Evolutionary conservation across 1,140 invertebrate genomes (phyloP), one percentile per base, ranked within the genome.

Genomic region (Mizuhopecten yessoensis): DNA sequence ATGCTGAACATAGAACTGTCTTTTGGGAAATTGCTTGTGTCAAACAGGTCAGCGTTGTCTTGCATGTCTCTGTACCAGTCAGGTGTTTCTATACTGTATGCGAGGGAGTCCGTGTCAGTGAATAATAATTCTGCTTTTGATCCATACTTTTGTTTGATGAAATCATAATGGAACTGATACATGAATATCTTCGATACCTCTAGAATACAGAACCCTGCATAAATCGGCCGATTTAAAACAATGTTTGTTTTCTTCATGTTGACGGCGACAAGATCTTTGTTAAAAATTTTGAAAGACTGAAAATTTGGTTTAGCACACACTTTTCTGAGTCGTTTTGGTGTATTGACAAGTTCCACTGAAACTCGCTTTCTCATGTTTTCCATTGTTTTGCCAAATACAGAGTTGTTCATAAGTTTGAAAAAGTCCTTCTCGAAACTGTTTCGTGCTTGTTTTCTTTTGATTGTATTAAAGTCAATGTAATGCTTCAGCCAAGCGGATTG

Each of bases 331-430:
- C 42, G 23, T 49, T 91, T 86, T 91, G 45, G 42, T 34, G 75
- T 90, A 33, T 90, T 75, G 10, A 91, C 86, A 0, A 91, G 34
- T 88, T 88, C 88, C 95, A 96, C 49, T 94, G 87, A 39, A 3
- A 90, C 34, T 36, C 91, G 49, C 29, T 93, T 93, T 75, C 88
- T 88, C 23, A 96, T 92, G 93, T 97, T 96, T 92, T 97, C 96
- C 93, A 97, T 96, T 3, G 95, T 97, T 94, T 97, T 97, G 10
- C 97, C 94, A 97, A 97, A 96, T 90, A 33, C 92, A 0, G 10
- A 86, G 92, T 97, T 97, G 90, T 96, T 97, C 92, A 96, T 94
- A 2, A 96, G 88, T 94, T 97, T 97, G 90, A 90, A 97, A 90
- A 96, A 95, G 86, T 97, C 95, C 93, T 96, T 96, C 91, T 96